Evolutionary conservation across 2,797 vertebrate species (phyloP).

Genomic region (Alectoris magna): DNA sequence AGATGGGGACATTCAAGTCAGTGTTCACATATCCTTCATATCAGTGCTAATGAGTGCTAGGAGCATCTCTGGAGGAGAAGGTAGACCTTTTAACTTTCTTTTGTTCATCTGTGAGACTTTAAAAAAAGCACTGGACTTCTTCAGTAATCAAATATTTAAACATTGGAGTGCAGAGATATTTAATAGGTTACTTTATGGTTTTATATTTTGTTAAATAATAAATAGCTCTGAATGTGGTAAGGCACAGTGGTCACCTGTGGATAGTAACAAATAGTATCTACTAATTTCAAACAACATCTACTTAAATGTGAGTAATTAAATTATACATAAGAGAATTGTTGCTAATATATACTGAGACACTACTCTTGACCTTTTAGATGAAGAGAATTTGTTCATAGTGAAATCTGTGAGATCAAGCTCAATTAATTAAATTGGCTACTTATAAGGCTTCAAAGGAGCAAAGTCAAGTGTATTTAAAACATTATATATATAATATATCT

Average conservation of each 20-base stretch:
- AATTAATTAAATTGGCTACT: conserved; percentile 13
- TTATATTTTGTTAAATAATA: background rate
- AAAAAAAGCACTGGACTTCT: background rate
- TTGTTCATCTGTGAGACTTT: background rate
- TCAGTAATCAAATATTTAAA: background rate
- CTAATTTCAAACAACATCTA: conserved; percentile 4
- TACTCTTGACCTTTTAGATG: background rate
- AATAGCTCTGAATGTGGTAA: background rate
- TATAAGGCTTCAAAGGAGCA: background rate
- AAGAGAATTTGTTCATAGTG: background rate
- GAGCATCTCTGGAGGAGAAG: background rate
- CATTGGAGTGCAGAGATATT: background rate
- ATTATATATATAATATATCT: background rate
- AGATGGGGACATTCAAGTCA: background rate
- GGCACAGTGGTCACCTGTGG: background rate
- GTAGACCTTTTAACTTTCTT: background rate
- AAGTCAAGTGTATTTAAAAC: background rate
- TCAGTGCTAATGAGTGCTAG: background rate
- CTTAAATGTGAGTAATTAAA: conserved; percentile 40
- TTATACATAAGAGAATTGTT: background rate
- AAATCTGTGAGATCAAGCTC: background rate
- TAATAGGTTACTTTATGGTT: background rate
- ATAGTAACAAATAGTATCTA: background rate
- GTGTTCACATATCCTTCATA: background rate
- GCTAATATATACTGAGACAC: background rate